phyloP scores from a whole-genome alignment of 2,888 invertebrate species.

The Petrolisthes cinctipes region DNA sequence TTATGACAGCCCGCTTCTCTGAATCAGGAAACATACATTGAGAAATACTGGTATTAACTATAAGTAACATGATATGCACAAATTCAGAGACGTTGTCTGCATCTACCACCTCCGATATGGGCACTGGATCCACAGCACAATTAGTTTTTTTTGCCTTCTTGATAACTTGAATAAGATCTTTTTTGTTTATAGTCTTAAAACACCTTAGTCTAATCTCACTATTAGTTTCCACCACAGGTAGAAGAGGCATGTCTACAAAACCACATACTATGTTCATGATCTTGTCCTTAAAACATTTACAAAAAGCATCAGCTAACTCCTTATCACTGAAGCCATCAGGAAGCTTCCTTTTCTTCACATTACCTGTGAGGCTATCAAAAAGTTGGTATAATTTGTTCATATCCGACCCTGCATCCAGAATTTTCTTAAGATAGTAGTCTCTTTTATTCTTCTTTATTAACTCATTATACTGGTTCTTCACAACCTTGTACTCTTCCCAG shows the following conservation, averaged over 20 bases:
- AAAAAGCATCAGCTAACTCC: constrained; percentile 4
- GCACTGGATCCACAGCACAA: constrained; percentile 9
- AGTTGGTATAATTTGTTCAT: no score
- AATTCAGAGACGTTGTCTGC: no score
- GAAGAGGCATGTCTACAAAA: no score
- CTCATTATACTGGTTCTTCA: constrained; percentile 9
- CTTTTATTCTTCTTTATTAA: constrained; percentile 2
- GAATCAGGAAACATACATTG: no score
- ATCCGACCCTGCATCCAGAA: constrained; percentile 14
- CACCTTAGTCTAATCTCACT: no score
- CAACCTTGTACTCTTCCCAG: neutral
- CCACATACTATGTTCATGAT: neutral
- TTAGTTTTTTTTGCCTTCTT: constrained; percentile 8
- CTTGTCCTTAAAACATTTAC: constrained; percentile 1
- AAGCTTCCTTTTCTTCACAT: constrained; percentile 12
- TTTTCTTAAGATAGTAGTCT: constrained; percentile 10
- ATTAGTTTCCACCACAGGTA: no score
- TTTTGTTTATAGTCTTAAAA: no score
- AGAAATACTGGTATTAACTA: no score
- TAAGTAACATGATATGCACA: no score
- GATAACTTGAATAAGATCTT: constrained; percentile 12
- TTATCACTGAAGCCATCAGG: constrained; percentile 21
- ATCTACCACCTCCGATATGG: neutral
- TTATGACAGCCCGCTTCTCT: neutral
- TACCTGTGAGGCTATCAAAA: no score